Evolutionary conservation across 2,797 vertebrate genomes (phyloP), one percentile per base, ranked within the genome.

Genomic region (Odontamblyopus rebecca): DNA sequence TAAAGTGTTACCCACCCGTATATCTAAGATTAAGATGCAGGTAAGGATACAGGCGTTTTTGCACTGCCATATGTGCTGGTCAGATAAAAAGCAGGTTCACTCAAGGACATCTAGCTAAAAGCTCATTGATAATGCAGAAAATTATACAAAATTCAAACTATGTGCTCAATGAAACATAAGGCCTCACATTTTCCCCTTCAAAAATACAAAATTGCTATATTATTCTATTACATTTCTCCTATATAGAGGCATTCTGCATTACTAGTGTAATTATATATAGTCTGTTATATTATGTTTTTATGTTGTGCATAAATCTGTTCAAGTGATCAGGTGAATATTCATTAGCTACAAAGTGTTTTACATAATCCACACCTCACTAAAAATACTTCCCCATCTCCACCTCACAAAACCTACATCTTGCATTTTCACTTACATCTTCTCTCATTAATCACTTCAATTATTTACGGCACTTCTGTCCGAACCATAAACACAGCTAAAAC

Each of bases 391-490:
- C 67, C 60, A 70, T 71, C 64, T 80, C 65, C 64, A 65, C 51
- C 70, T 68, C 63, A 62, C 35, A 67, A 80, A 87, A 80, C 75
- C 63, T 70, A 70, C 61, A 68, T 67, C 76, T 87, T 84, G 80
- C 78, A 74, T 76, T 86, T 66, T 63, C 41, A 41, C 62, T 73
- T 32, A 29, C 71, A 62, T 77, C 67, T 74, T 78, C 61, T 73
- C 75, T 73, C 35, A 73, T 84, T 79, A 82, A 81, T 84, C 75
- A 75, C 59, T 38, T 89, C 2, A 88, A 90, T 90, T 79, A 89
- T 91, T 88, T 70, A 91, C 13, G 74, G 88, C 83, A 85, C 79
- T 86, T 85, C 82, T 72, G 82, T 79, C 82, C 82, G 75, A 88
- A 80, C 73, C 80, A 78, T 81, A 86, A 90, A 89, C 81, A 80